These are phyloP conservation scores for Notarius quadriscutis DNA, from an alignment of 2,113 vertebrate genomes.

Conservation along the genomic window DNA sequence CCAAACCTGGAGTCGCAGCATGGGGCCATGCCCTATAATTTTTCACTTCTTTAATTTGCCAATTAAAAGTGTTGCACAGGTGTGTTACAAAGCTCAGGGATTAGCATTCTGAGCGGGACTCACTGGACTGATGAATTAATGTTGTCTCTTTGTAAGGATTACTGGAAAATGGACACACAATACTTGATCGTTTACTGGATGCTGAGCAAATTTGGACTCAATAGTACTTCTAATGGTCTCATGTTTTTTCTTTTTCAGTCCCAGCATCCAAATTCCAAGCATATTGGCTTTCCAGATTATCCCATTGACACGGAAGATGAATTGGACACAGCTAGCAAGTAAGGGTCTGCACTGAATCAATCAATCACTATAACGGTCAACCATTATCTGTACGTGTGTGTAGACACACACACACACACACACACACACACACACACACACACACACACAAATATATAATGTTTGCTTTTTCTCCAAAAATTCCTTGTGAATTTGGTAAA, in stretches of 20 bases:
- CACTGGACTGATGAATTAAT: conserved; percentile 40
- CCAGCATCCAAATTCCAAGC: conserved; percentile 60
- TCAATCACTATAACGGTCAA: not conserved
- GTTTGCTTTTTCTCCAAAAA: not conserved
- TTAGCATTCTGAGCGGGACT: conserved; percentile 58
- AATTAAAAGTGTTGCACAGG: conserved; percentile 74
- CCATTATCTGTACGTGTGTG: not conserved
- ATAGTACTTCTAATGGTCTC: no score
- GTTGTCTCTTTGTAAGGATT: conserved; percentile 7
- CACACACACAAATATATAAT: no score
- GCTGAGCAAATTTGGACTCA: not conserved
- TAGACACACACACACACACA: no score
- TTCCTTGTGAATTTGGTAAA: not conserved
- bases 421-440: no score
- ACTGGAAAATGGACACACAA: not conserved
- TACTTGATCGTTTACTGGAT: not conserved
- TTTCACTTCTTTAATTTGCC: conserved; percentile 67
- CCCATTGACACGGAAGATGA: conserved; percentile 72
- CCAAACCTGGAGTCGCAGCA: conserved; percentile 63
- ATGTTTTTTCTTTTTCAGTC: conserved; percentile 30
- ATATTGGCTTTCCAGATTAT: conserved; percentile 64
- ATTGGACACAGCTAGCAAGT: conserved; percentile 77
- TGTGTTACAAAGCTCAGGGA: conserved; percentile 71
- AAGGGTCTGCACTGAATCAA: conserved; percentile 37
- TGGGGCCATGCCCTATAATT: conserved; percentile 61